These are phyloP conservation scores for Columbina picui DNA, from an alignment of 2,113 vertebrate genomes.

Conservation along the genomic window DNA sequence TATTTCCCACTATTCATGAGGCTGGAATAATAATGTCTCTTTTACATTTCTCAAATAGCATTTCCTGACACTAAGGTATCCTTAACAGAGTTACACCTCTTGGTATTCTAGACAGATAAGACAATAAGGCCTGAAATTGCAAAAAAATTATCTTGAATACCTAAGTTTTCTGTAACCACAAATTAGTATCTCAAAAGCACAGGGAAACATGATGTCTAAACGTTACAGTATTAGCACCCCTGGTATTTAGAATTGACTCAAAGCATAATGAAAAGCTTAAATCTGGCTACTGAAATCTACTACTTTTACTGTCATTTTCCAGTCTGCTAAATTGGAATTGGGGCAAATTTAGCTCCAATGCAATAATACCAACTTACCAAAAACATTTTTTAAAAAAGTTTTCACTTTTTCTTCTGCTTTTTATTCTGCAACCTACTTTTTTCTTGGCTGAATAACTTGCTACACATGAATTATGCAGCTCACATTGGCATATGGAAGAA, in stretches of 20 bases:
- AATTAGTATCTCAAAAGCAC: not conserved
- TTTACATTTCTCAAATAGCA: not conserved
- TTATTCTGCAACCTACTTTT: conserved; percentile 8
- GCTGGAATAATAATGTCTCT: not conserved
- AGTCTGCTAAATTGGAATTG: conserved; percentile 42
- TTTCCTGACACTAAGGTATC: not conserved
- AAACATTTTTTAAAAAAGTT: not conserved
- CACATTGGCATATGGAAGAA: conserved; percentile 16
- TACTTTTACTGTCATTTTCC: conserved; percentile 46
- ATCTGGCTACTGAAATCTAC: conserved; percentile 33
- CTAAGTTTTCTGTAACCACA: not conserved
- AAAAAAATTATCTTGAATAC: not conserved
- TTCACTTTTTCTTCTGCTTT: conserved; percentile 36
- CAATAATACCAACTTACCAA: conserved; percentile 25
- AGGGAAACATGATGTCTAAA: not conserved
- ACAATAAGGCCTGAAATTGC: not conserved
- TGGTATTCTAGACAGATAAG: not conserved
- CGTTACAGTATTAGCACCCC: not conserved
- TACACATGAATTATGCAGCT: conserved; percentile 50
- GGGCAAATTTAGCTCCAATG: conserved; percentile 2
- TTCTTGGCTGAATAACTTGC: conserved; percentile 21
- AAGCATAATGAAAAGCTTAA: conserved; percentile 46
- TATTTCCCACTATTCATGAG: not conserved
- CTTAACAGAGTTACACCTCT: not conserved
- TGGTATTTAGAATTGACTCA: conserved; percentile 32